These are phyloP conservation scores for Equus quagga DNA, from an alignment of 2,113 vertebrate genomes.

Conservation along the genomic window DNA sequence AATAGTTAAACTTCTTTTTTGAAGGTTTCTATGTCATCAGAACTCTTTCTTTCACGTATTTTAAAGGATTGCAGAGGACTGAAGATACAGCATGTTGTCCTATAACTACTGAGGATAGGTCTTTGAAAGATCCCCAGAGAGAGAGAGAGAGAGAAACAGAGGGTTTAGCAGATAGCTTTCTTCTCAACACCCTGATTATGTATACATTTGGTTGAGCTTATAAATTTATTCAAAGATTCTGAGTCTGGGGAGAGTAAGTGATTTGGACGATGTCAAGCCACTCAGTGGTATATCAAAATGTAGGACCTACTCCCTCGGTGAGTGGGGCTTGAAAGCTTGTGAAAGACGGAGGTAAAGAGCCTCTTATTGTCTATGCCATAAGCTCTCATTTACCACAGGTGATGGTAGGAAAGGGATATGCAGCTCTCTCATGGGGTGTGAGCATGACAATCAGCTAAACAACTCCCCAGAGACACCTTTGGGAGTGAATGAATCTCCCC, in stretches of 20 bases:
- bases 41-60: neutral
- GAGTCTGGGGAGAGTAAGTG: neutral
- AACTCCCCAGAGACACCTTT: neutral
- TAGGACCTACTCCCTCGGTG: neutral
- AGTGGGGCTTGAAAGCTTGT: neutral
- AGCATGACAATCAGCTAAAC: neutral
- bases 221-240: neutral
- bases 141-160: neutral
- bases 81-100: neutral
- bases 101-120: neutral
- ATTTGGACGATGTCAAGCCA: neutral
- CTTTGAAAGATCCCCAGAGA: neutral
- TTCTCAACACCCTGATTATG: neutral
- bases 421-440: accelerated
- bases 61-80: neutral
- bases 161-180: neutral
- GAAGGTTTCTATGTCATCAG: neutral
- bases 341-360: neutral
- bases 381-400: neutral
- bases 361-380: neutral
- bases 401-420: neutral
- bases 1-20: neutral
- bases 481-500: neutral
- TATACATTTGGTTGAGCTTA: neutral
- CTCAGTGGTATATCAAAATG: neutral